These are phyloP conservation scores for Sinotaia quadrata DNA, from an alignment of 2,888 invertebrate genomes.

Conservation along the genomic window DNA sequence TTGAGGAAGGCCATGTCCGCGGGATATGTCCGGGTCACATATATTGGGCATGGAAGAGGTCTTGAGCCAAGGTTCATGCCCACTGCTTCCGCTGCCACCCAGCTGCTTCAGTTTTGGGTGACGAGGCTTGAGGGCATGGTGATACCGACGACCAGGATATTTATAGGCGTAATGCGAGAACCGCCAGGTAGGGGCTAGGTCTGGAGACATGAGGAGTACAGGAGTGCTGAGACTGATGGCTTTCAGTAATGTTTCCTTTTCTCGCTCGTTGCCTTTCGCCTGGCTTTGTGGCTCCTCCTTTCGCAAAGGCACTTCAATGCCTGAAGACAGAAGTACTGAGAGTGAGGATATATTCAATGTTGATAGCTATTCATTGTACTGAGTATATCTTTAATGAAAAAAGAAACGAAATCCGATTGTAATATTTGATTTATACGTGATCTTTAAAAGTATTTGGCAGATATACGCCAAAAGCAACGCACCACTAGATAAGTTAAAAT, in stretches of 20 bases:
- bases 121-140: conserved; percentile 22
- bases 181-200: conserved; percentile 29
- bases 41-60: conserved; percentile 27
- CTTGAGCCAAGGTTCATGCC: conserved; percentile 28
- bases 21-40: conserved; percentile 21
- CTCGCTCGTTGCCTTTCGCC: conserved; percentile 11
- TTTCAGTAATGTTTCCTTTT: conserved; percentile 27
- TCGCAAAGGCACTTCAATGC: conserved; percentile 22
- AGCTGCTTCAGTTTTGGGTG: conserved; percentile 30
- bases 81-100: conserved; percentile 19
- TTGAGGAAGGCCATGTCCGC: not conserved
- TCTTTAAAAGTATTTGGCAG: no score
- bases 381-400: no score
- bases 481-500: no score
- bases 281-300: conserved; percentile 3
- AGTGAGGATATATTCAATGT: no score
- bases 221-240: conserved; percentile 28
- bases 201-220: conserved; percentile 25
- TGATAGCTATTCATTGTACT: no score
- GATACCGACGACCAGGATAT: conserved; percentile 17
- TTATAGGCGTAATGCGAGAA: conserved; percentile 18
- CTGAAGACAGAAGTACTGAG: no score
- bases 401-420: no score
- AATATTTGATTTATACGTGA: no score
- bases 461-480: no score